These are phyloP conservation scores for Stomorhina lunata DNA, from an alignment of 2,888 invertebrate genomes.

Conservation along the genomic window DNA sequence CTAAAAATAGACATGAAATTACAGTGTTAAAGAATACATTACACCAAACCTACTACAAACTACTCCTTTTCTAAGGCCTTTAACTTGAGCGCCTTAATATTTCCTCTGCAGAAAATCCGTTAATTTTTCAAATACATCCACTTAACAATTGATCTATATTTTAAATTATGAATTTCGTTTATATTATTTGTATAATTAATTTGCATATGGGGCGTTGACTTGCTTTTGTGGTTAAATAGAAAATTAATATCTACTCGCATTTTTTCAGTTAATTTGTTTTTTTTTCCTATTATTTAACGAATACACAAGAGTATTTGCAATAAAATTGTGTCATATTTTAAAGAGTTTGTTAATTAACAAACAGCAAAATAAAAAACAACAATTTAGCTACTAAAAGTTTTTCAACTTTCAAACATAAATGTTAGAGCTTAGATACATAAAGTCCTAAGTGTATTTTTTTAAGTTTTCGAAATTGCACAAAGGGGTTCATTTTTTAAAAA, in stretches of 20 bases:
- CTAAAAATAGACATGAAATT: too few species aligned
- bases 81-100: too few species aligned
- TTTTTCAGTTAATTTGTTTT: neutral
- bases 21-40: too few species aligned
- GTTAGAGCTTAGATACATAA: too few species aligned
- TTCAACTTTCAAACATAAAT: too few species aligned
- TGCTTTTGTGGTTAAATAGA: conserved; percentile 32
- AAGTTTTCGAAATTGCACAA: too few species aligned
- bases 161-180: conserved; percentile 1
- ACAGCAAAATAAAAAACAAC: neutral
- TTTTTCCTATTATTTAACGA: neutral
- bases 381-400: neutral
- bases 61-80: too few species aligned
- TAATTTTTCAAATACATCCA: neutral
- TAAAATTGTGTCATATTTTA: conserved; percentile 51
- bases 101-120: too few species aligned
- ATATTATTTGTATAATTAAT: conserved; percentile 31
- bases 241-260: neutral
- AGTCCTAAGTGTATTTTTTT: too few species aligned
- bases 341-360: conserved; percentile 45
- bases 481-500: too few species aligned
- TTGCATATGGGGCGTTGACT: conserved; percentile 59
- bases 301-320: conserved; percentile 5
- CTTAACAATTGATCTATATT: conserved; percentile 30
- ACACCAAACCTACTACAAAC: too few species aligned